Evolutionary conservation across 2,888 invertebrate genomes (phyloP).

Genomic region (Drosophila borborema): DNA sequence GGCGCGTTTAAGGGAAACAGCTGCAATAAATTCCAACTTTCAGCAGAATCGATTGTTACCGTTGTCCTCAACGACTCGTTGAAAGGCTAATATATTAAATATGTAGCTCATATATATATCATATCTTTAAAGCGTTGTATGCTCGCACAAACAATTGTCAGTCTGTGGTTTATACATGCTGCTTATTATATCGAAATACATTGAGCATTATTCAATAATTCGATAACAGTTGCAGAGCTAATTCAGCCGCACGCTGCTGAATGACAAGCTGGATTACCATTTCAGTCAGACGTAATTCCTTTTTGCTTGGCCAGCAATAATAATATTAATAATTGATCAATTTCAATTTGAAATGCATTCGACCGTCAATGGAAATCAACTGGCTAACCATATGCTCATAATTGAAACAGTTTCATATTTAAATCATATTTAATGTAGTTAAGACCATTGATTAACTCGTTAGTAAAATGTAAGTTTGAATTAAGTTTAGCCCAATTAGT

Average conservation of each 20-base stretch:
- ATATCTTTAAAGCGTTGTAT: not conserved
- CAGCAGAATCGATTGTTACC: not conserved
- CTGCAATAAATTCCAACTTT: conserved; percentile 3
- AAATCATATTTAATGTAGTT: conserved; percentile 2
- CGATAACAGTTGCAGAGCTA: not conserved
- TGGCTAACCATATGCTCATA: conserved; percentile 2
- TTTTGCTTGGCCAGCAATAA: not conserved
- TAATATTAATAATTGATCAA: conserved; percentile 1
- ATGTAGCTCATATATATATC: not conserved
- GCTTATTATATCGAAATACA: not conserved
- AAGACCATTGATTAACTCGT: not conserved
- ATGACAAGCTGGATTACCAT: conserved; percentile 3
- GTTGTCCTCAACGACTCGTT: not conserved
- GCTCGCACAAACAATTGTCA: not conserved
- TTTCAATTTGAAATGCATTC: conserved; percentile 5
- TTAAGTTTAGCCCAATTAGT: not conserved
- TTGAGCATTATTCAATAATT: conserved; percentile 5
- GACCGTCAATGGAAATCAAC: not conserved
- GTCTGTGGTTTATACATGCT: no score
- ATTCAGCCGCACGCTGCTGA: not conserved
- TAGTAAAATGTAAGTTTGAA: not conserved
- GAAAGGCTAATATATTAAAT: not conserved
- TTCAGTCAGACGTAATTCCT: conserved; percentile 3
- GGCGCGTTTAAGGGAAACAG: not conserved
- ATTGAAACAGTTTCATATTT: not conserved